Percentiles rank a stretch among this genome's conserved stretches.
Evolutionary conservation across 1,140 invertebrate genomes (phyloP).

Genomic region (Drosophila mojavensis): DNA sequence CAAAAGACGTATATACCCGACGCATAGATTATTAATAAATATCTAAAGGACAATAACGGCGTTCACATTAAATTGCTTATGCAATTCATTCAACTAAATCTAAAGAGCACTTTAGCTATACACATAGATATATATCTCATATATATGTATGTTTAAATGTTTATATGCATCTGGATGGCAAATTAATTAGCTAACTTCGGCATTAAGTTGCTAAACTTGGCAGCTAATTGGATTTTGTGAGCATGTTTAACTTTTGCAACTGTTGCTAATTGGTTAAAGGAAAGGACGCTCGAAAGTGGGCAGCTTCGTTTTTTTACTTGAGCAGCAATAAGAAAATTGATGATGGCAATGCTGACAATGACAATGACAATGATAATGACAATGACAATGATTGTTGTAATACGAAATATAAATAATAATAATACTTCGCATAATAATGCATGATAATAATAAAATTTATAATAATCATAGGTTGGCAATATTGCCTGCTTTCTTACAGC

Average conservation of each 20-base stretch:
- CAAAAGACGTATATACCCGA: neutral
- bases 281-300: conserved; percentile 32
- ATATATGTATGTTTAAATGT: neutral
- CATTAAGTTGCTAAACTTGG: conserved; percentile 38
- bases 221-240: conserved; percentile 63
- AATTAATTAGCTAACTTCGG: conserved; percentile 47
- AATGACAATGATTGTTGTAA: too few species aligned
- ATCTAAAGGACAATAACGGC: conserved; percentile 17
- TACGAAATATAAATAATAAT: neutral
- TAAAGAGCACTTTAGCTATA: neutral
- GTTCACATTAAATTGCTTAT: conserved; percentile 27
- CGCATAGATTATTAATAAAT: neutral
- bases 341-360: conserved; percentile 18
- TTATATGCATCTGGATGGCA: conserved; percentile 10
- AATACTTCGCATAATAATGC: too few species aligned
- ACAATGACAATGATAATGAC: too few species aligned
- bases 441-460: neutral
- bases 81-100: conserved; percentile 34
- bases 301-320: conserved; percentile 29
- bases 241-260: conserved; percentile 64
- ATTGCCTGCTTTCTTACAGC: too few species aligned
- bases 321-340: neutral
- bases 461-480: neutral
- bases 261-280: conserved; percentile 65
- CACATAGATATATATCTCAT: conserved; percentile 16